A percentile compares a stretch with the other conserved stretches of the same genome.
These are phyloP conservation scores for Porites divaricata DNA, from an alignment of 92 coral and sea anemone species.

Conservation along the genomic window DNA sequence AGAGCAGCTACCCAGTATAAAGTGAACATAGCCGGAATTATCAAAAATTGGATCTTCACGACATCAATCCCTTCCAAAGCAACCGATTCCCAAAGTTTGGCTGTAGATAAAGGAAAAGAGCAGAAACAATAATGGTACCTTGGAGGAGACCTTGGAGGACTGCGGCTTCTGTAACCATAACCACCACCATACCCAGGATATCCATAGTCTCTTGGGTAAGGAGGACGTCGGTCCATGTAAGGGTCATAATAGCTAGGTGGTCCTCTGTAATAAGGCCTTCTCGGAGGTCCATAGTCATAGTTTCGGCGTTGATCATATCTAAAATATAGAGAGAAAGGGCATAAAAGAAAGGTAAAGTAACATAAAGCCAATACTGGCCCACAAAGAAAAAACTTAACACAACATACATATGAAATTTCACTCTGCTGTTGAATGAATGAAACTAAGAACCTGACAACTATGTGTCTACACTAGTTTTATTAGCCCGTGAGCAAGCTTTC, in stretches of 20 bases:
- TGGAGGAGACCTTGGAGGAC: slow-evolving; percentile 83
- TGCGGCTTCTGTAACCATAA: slow-evolving; percentile 78
- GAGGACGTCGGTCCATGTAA: slow-evolving; percentile 69
- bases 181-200: slow-evolving; percentile 52
- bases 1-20: too few species aligned
- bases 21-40: too few species aligned
- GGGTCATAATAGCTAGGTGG: slow-evolving; percentile 84
- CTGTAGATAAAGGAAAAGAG: background rate
- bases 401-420: too few species aligned
- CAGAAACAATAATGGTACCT: slow-evolving; percentile 39
- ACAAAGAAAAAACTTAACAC: too few species aligned
- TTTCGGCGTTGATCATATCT: slow-evolving; percentile 64
- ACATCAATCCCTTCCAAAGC: too few species aligned
- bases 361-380: too few species aligned
- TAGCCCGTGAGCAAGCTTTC: too few species aligned
- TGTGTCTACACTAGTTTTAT: too few species aligned
- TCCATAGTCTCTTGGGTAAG: slow-evolving; percentile 63
- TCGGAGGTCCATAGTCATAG: slow-evolving; percentile 64
- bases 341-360: background rate
- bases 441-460: too few species aligned
- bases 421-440: too few species aligned
- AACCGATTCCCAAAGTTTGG: too few species aligned
- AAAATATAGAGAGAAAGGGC: slow-evolving; percentile 32
- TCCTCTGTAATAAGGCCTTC: slow-evolving; percentile 71
- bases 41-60: too few species aligned